A percentile compares a stretch with the other conserved stretches of the same genome.
Conservation (phyloP, 2,888 invertebrate genomes). For the Callinectes sapidus region DNA sequence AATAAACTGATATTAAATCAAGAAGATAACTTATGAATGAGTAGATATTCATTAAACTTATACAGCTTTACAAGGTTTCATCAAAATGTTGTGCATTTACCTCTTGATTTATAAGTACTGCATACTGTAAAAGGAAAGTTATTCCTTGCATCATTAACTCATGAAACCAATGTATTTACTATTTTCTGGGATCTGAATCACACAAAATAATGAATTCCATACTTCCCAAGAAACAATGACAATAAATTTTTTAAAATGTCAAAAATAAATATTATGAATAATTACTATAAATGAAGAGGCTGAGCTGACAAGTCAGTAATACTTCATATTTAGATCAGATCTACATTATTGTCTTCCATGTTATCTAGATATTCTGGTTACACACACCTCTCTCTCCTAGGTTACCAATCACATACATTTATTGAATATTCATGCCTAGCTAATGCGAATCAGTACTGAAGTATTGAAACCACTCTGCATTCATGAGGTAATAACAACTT, state of each 20-base stretch:
- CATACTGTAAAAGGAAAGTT: neutral
- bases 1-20: neutral
- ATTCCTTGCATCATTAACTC: neutral
- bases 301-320: neutral
- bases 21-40: neutral
- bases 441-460: neutral
- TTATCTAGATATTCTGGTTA: neutral
- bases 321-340: constrained; percentile 4
- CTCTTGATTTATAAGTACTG: neutral
- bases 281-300: neutral
- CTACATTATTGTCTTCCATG: neutral
- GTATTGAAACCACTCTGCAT: neutral
- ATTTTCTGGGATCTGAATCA: neutral
- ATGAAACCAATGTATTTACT: neutral
- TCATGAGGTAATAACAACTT: neutral
- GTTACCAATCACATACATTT: neutral
- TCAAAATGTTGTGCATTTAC: neutral
- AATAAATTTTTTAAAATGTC: neutral
- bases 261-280: neutral
- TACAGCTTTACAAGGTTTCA: neutral
- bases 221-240: neutral
- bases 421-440: neutral
- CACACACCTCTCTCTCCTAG: neutral
- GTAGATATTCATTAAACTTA: neutral
- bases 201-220: neutral